Base-by-base conservation (phyloP, 2,113 vertebrate genomes). In the Serinus canaria region DNA sequence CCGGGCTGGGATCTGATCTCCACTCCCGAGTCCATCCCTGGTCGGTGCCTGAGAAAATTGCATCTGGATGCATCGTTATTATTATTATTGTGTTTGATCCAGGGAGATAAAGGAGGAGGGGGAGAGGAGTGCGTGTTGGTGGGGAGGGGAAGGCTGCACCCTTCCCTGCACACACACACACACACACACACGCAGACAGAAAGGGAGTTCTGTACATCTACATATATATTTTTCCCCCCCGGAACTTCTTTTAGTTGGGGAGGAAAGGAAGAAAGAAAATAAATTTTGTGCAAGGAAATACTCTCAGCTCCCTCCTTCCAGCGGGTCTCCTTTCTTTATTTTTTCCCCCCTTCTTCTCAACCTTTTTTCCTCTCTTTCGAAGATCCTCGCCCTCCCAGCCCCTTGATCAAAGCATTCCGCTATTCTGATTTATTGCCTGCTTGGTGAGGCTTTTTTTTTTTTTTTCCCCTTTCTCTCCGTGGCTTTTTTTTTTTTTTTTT, bases 401-500 rank as follows among this genome's bases (percentile, higher is more conserved):
- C 95, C 97, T 89, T 89, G 97, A 98, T 98, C 98, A 97, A 98
- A 97, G 97, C 97, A 97, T 98, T 98, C 97, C 97, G 97, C 97
- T 97, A 96, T 97, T 94, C 97, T 98, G 96, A 98, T 98, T 98
- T 97, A 97, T 97, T 96, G 97, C 97, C 96, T 97, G 97, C 93
- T 96, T 69, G 97, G 90, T 56, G 96, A 92, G 92, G 95, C 80
- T 90, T 96, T 96, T 94, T 95, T 95, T 95, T 93, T 56, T 58
- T 81, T 56, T 56, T 56, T 70, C 10, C 12, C 24, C 4, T 52
- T 31, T 67, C 1, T 41, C 10, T 15, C 15, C 59, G 30, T 50
- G 30, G 53, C 17, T 50, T 39, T 39, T 39, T 39, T 39, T 39
- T 39, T 39, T 39, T 39, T 39, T 39, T 39, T 39, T 39, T 39